phyloP scores from a whole-genome alignment of 53 echinoderm and acorn worm genomes.

The Echinometra lucunter region DNA sequence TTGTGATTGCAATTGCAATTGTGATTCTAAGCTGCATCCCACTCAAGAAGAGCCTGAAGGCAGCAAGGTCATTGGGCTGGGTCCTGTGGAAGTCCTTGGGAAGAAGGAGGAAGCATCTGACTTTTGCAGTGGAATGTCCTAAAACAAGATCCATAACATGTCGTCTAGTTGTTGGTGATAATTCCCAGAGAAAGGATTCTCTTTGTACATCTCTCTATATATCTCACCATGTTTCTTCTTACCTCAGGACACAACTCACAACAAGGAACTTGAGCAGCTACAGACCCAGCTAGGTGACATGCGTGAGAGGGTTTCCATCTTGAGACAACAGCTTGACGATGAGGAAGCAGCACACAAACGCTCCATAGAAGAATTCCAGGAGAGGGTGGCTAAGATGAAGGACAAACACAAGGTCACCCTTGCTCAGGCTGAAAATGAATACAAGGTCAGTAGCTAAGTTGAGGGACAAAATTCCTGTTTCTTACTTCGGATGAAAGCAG shows the following conservation, averaged over 20 bases:
- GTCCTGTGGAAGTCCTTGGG: too few relatives aligned
- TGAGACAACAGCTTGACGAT: slow-evolving; percentile 93
- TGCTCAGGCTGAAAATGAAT: slow-evolving; percentile 83
- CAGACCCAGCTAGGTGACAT: slow-evolving; percentile 82
- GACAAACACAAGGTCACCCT: slow-evolving; percentile 82
- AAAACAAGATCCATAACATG: too few relatives aligned
- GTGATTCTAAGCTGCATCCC: too few relatives aligned
- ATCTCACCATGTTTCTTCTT: not conserved
- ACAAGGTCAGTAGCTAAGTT: slow-evolving; percentile 84
- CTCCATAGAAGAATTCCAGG: slow-evolving; percentile 78
- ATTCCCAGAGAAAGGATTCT: too few relatives aligned
- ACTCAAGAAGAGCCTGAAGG: too few relatives aligned
- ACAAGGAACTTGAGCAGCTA: slow-evolving; percentile 88
- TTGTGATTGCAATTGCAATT: too few relatives aligned
- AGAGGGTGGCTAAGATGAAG: slow-evolving; percentile 76
- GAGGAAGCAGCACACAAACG: slow-evolving; percentile 85
- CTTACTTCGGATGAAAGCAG: slow-evolving; percentile 74
- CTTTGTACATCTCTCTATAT: not conserved
- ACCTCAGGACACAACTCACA: slow-evolving; percentile 87
- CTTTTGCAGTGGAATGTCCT: too few relatives aligned
- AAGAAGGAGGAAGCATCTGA: too few relatives aligned
- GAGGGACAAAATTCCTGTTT: slow-evolving; percentile 78
- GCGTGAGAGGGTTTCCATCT: slow-evolving; percentile 84
- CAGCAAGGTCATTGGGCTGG: too few relatives aligned
- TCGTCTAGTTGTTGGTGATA: too few relatives aligned